Evolutionary conservation across 2,797 vertebrate genomes (phyloP).

Genomic region (Acanthis flammea): DNA sequence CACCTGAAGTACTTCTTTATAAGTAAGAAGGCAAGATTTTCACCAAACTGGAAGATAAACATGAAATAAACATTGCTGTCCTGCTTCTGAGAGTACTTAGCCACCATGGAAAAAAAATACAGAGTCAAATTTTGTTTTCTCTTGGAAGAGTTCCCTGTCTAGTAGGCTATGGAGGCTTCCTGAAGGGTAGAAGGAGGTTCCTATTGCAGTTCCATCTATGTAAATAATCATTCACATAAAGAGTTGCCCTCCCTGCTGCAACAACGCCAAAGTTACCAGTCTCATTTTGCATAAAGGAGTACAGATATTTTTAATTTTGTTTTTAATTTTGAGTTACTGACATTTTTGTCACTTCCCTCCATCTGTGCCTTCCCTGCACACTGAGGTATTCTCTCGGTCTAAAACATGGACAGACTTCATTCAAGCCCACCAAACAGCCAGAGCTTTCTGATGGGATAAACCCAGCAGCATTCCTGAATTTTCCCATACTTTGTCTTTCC

Average conservation of each 20-base stretch:
- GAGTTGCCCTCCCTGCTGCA: not conserved
- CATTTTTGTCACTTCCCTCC: not conserved
- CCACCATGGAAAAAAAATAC: fast-evolving
- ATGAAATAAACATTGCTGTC: not conserved
- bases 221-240: fast-evolving
- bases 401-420: fast-evolving
- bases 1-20: not conserved
- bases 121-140: not conserved
- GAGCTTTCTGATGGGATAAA: not conserved
- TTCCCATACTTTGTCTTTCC: not conserved
- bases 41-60: not conserved
- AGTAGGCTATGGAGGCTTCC: not conserved
- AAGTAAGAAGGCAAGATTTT: not conserved
- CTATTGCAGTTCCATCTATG: fast-evolving
- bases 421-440: not conserved
- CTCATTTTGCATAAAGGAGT: not conserved
- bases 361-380: not conserved
- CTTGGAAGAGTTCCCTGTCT: fast-evolving
- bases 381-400: not conserved
- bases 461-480: not conserved
- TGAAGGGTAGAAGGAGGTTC: not conserved
- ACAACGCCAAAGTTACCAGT: not conserved
- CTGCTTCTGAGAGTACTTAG: not conserved
- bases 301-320: fast-evolving
- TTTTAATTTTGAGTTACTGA: not conserved